Conservation (phyloP, 1,140 invertebrate species). For the Euura lappo region DNA sequence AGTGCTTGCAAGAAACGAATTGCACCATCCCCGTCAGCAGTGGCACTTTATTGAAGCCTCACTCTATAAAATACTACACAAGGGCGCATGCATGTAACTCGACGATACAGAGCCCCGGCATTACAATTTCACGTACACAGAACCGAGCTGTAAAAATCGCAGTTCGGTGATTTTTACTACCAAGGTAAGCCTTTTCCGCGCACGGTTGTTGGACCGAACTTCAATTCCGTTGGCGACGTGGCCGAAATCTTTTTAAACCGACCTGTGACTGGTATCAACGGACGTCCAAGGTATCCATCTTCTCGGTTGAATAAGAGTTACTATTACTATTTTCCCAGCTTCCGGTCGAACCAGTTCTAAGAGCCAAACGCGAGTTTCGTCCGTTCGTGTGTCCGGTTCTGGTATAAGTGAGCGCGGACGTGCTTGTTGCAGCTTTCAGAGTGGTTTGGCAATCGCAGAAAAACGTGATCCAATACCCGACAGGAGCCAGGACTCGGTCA, state of each 20-base stretch:
- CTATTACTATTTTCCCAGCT: not conserved
- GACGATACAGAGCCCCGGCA: no score
- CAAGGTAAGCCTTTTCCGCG: no score
- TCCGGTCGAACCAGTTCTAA: not conserved
- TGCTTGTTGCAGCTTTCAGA: not conserved
- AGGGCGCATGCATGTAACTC: no score
- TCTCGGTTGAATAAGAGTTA: not conserved
- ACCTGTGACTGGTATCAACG: no score
- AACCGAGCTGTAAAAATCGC: no score
- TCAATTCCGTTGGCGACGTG: not conserved
- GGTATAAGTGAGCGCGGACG: not conserved
- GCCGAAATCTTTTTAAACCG: not conserved
- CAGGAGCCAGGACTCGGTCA: not conserved
- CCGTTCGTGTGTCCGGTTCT: no score
- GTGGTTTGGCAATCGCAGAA: not conserved
- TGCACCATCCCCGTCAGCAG: not conserved
- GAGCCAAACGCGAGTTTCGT: no score
- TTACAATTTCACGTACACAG: no score
- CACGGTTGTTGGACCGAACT: not conserved
- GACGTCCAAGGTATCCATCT: not conserved
- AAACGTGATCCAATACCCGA: slow-evolving; percentile 4
- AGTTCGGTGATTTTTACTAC: no score
- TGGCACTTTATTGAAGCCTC: slow-evolving; percentile 3
- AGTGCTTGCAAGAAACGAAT: not conserved
- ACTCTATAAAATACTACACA: not conserved